Evolutionary conservation across 1,140 invertebrate genomes (phyloP), one percentile per base, ranked within the genome.

Genomic region (Musca vetustissima): DNA sequence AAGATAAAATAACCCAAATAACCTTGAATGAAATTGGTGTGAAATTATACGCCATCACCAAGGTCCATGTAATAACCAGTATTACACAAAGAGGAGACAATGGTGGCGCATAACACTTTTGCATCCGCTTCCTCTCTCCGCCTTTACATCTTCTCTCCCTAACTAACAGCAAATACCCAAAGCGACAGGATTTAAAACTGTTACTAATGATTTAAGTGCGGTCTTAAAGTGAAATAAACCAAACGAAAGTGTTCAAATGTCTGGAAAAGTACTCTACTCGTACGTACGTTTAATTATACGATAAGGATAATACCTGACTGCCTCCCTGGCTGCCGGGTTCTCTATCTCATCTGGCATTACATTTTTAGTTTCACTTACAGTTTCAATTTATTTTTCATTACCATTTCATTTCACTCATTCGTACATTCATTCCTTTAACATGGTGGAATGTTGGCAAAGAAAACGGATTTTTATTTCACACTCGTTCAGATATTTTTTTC

Each of bases 161-260:
- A n/a, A n/a, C n/a, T n/a, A 43, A 43, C 36, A 28, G 8, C 4
- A 43, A 9, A 43, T 43, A 6, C 36, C 36, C 36, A 7, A 43
- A 43, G 36, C 21, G 57, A 61, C 36, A 61, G 19, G 57, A 61
- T 61, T 61, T 61, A 61, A 61, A 61, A 43, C 36, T 61, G 57
- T 36, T 36, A 61, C 57, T 19, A 61, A 61, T 61, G 57, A 61
- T 36, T 61, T 61, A 61, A 61, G 57, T 43, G 57, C 36, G 36
- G 36, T 19, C 57, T 61, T 61, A 61, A 61, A 61, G 57, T 43
- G 57, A 36, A 61, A 61, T 43, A 43, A 59, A 52, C 9, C 28
- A 61, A 61, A 36, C 36, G 28, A 59, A 59, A 59, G 55, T 32
- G 17, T 59, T 59, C 57, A 43, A 61, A 21, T 61, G 57, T 43